Evolutionary conservation across 2,113 vertebrate species (phyloP).

Genomic region (Stomatorhinus ivindoensis): DNA sequence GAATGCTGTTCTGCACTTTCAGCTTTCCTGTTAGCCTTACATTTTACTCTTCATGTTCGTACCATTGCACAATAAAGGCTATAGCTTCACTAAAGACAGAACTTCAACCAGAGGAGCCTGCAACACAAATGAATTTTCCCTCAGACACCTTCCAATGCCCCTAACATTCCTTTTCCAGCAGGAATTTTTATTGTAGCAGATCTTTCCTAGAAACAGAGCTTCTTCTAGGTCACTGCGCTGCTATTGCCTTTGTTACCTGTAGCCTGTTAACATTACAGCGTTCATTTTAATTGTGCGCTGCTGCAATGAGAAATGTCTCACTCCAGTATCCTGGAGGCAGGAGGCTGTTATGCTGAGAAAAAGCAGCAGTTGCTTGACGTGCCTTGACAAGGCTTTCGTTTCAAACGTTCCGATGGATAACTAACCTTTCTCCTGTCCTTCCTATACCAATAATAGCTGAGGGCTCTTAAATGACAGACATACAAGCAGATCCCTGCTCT

Average conservation of each 20-base stretch:
- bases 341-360: slow-evolving; percentile 6
- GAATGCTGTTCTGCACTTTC: neutral
- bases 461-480: slow-evolving; percentile 26
- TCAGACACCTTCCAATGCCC: neutral
- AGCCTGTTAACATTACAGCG: neutral
- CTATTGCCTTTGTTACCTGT: neutral
- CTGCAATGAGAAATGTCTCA: slow-evolving; percentile 1
- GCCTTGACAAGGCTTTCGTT: slow-evolving; percentile 32
- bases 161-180: neutral
- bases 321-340: neutral
- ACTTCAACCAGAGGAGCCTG: neutral
- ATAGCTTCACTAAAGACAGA: neutral
- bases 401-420: slow-evolving; percentile 36
- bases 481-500: neutral
- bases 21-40: neutral
- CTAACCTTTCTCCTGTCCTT: slow-evolving; percentile 45
- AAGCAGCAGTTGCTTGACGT: slow-evolving; percentile 17
- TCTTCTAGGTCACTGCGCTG: neutral
- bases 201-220: neutral
- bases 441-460: slow-evolving; percentile 39
- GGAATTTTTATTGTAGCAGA: neutral
- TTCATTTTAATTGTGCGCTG: neutral
- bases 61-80: neutral
- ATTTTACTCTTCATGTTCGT: neutral
- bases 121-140: neutral